phyloP scores from a whole-genome alignment of 92 coral and sea anemone species.

The Heliopora coerulea region DNA sequence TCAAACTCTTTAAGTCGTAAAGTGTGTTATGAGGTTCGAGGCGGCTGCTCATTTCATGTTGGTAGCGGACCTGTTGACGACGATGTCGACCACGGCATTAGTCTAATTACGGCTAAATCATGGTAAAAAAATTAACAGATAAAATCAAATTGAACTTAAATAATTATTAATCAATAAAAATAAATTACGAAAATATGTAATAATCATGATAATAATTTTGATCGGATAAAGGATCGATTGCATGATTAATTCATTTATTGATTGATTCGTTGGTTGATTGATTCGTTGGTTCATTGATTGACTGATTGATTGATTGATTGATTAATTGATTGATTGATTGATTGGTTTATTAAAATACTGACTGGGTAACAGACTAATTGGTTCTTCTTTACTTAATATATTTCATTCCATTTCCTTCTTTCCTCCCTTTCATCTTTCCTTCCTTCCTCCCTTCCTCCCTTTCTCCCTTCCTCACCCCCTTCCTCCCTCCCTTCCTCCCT shows the following conservation, averaged over 20 bases:
- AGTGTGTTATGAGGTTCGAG: slow-evolving; percentile 74
- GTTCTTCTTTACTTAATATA: too few relatives aligned
- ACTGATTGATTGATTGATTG: too few relatives aligned
- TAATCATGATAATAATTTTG: not conserved
- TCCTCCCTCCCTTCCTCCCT: not conserved
- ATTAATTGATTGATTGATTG: too few relatives aligned
- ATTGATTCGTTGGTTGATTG: too few relatives aligned
- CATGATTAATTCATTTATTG: too few relatives aligned
- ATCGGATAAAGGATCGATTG: too few relatives aligned
- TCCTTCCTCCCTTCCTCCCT: not conserved
- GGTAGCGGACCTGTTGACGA: slow-evolving; percentile 4
- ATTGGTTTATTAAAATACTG: too few relatives aligned
- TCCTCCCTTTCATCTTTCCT: too few relatives aligned
- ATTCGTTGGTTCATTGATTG: too few relatives aligned
- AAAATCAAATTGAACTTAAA: not conserved
- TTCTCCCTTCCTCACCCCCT: not conserved
- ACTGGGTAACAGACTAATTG: too few relatives aligned
- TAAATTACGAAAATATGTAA: not conserved
- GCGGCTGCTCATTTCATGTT: slow-evolving; percentile 81
- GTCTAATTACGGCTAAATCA: slow-evolving; percentile 45
- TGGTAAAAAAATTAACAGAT: slow-evolving; percentile 19
- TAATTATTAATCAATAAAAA: not conserved
- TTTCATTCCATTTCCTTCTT: too few relatives aligned
- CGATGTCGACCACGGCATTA: slow-evolving; percentile 31
- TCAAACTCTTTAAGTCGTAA: slow-evolving; percentile 63